phyloP scores from a whole-genome alignment of 1,140 invertebrate genomes.

The Caerostris darwini region DNA sequence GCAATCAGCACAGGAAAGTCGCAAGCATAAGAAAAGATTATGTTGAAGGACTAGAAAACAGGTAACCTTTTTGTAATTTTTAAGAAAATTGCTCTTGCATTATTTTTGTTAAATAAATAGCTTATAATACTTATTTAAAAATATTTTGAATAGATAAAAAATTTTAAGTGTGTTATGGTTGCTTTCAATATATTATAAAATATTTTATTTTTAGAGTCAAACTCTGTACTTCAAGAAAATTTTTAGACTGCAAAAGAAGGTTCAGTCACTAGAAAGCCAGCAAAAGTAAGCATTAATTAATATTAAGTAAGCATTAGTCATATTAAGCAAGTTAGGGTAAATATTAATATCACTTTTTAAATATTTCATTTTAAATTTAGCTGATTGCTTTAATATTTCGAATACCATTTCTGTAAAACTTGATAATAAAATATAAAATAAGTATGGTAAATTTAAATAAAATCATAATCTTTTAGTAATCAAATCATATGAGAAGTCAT shows the following conservation, averaged over 20 bases:
- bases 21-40: conserved; percentile 96
- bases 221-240: conserved; percentile 70
- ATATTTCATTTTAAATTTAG: too few species aligned
- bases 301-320: too few species aligned
- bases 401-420: too few species aligned
- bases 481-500: too few species aligned
- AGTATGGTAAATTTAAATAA: too few species aligned
- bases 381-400: too few species aligned
- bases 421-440: too few species aligned
- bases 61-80: background rate
- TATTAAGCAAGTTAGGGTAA: too few species aligned
- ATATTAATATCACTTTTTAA: too few species aligned
- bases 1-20: conserved; percentile 90
- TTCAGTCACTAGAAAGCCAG: conserved; percentile 53
- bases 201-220: conserved; percentile 52
- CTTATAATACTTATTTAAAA: background rate
- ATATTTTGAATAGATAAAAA: background rate
- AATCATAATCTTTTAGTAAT: too few species aligned
- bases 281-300: conserved; percentile 46
- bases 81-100: too few species aligned
- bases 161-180: background rate
- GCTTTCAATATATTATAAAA: background rate
- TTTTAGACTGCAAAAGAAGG: conserved; percentile 61
- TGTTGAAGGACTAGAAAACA: conserved; percentile 93
- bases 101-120: too few species aligned